A percentile compares a stretch with the other conserved stretches of the same genome.
These are phyloP conservation scores for Pitangus sulphuratus DNA, from an alignment of 2,797 vertebrate genomes.

Conservation along the genomic window DNA sequence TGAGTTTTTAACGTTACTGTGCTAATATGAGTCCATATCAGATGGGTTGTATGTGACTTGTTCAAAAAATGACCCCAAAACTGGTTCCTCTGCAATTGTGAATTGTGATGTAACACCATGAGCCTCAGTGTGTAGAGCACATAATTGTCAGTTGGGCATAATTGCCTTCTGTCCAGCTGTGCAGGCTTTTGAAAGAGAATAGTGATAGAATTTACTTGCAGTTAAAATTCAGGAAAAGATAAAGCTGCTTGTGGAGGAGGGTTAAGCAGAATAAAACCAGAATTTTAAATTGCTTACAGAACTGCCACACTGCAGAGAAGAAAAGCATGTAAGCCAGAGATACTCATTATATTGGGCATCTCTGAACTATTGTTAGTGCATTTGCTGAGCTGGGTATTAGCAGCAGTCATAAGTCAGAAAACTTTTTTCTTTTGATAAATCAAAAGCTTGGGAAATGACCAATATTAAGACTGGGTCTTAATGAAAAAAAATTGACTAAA, in stretches of 20 bases:
- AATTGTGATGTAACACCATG: rapidly evolving
- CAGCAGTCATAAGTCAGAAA: neutral
- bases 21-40: neutral
- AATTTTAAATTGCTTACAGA: neutral
- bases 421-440: neutral
- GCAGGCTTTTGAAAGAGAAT: neutral
- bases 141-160: neutral
- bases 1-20: neutral
- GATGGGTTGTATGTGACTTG: neutral
- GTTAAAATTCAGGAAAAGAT: neutral
- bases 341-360: neutral
- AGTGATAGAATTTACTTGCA: neutral
- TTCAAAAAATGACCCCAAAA: neutral
- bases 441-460: neutral
- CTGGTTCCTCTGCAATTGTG: neutral
- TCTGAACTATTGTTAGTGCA: neutral
- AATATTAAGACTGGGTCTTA: neutral
- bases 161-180: neutral
- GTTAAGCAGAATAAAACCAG: neutral
- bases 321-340: neutral
- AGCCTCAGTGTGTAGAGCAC: neutral
- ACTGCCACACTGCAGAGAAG: neutral
- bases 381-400: neutral
- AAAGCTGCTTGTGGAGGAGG: neutral
- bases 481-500: neutral